Conservation (phyloP, 2,888 invertebrate genomes). For the Drosophila mimetica region DNA sequence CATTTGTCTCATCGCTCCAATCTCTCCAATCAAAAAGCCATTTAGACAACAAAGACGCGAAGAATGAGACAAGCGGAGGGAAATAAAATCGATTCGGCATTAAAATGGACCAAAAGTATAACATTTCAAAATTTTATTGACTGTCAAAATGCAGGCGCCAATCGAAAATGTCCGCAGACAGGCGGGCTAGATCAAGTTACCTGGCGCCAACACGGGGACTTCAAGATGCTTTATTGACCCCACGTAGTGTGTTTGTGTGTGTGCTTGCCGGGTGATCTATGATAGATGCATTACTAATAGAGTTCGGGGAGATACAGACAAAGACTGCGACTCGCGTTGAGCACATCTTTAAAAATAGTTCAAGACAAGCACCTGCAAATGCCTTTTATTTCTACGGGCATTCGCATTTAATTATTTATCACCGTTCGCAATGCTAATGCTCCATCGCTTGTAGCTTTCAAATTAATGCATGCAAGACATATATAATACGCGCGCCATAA, state of each 20-base stretch:
- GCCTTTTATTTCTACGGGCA: conserved; percentile 12
- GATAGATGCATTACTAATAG: conserved; percentile 72
- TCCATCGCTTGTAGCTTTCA: conserved; percentile 36
- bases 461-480: conserved; percentile 55
- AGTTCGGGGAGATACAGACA: conserved; percentile 21
- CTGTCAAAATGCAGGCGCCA: conserved; percentile 73
- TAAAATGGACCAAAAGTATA: conserved; percentile 70
- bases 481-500: conserved; percentile 42
- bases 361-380: conserved; percentile 56
- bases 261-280: conserved; percentile 29
- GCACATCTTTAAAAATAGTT: conserved; percentile 80
- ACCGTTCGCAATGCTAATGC: conserved; percentile 44
- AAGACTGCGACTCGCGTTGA: conserved; percentile 44
- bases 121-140: conserved; percentile 81
- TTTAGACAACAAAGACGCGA: conserved; percentile 53
- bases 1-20: conserved; percentile 69
- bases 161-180: conserved; percentile 26
- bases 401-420: conserved; percentile 42
- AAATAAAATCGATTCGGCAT: conserved; percentile 65
- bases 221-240: conserved; percentile 60
- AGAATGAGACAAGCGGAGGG: conserved; percentile 20
- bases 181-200: conserved; percentile 34
- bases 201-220: conserved; percentile 42
- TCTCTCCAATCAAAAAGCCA: conserved; percentile 80
- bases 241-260: conserved; percentile 4